Base-by-base conservation (phyloP, 2,797 vertebrate genomes). In the Acanthopagrus latus region DNA sequence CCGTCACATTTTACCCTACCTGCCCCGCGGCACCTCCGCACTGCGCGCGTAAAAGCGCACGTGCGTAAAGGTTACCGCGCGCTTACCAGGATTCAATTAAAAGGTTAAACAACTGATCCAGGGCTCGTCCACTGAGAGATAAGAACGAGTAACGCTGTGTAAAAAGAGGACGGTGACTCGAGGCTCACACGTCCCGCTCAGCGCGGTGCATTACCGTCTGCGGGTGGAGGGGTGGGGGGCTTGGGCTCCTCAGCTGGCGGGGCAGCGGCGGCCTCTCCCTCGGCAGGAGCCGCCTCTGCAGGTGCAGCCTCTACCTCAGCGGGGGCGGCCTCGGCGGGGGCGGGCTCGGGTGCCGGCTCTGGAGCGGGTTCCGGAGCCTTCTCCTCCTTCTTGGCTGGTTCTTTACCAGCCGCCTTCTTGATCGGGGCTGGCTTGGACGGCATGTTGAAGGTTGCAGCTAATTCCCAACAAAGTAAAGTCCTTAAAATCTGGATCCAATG, bases 391-490 rank as follows among this genome's bases (percentile, higher is more conserved):
- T 93, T 91, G 5, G 85, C 86, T 4, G 88, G 91, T 74, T 94
- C 92, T 11, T 94, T 91, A 63, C 93, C 91, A 5, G 92, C 86
- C 78, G 94, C 93, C 89, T 95, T 96, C 93, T 96, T 96, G 85
- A 96, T 95, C 0, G 96, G 93, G 82, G 95, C 93, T 89, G 95
- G 92, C 93, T 97, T 97, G 68, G 95, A 88, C 0, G 96, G 96
- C 97, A 97, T 97, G 12, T 54, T 91, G 87, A 71, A 82, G 79
- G 78, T 83, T 80, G 86, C 91, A 90, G 93, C 74, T 92, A 92
- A 89, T 92, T 92, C 93, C 94, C 91, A 93, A 86, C 72, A 84
- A 60, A 67, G 70, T 82, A 18, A 92, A 91, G 83, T 92, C 93
- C 94, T 85, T 78, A 20, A 82, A 64, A 86, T 88, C 71, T 90